Conservation (phyloP, 2,113 vertebrate genomes). For the Ellobius talpinus region DNA sequence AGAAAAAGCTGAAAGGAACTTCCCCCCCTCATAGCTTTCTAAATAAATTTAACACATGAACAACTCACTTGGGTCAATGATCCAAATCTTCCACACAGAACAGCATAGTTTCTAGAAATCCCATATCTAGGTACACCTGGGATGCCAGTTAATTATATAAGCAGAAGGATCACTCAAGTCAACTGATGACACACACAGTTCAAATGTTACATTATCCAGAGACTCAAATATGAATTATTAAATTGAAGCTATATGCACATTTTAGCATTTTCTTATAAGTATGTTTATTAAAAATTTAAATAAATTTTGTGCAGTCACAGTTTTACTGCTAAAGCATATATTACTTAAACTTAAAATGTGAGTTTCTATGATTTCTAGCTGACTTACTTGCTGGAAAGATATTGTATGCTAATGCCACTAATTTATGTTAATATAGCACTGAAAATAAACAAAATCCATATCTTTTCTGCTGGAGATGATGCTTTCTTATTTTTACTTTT, state of each 20-base stretch:
- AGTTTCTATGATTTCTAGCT: slow-evolving; percentile 15
- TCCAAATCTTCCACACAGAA: slow-evolving; percentile 71
- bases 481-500: background rate
- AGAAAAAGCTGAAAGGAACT: slow-evolving; percentile 61
- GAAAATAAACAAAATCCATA: background rate
- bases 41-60: slow-evolving; percentile 81
- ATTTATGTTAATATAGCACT: background rate
- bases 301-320: slow-evolving; percentile 53
- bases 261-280: slow-evolving; percentile 53
- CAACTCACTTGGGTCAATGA: slow-evolving; percentile 83
- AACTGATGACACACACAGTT: slow-evolving; percentile 66
- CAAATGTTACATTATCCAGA: slow-evolving; percentile 72
- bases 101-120: slow-evolving; percentile 77
- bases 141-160: slow-evolving; percentile 73
- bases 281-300: slow-evolving; percentile 59
- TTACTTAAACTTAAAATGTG: slow-evolving; percentile 26
- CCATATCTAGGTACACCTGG: slow-evolving; percentile 12
- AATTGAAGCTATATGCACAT: slow-evolving; percentile 56
- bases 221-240: slow-evolving; percentile 38
- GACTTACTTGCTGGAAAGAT: background rate
- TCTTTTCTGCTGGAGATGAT: background rate
- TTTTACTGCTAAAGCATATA: slow-evolving; percentile 43
- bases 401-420: background rate
- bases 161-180: slow-evolving; percentile 69
- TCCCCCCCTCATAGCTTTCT: background rate